Evolutionary conservation across 2,888 invertebrate genomes (phyloP).

Genomic region (Anarsia innoxiella): DNA sequence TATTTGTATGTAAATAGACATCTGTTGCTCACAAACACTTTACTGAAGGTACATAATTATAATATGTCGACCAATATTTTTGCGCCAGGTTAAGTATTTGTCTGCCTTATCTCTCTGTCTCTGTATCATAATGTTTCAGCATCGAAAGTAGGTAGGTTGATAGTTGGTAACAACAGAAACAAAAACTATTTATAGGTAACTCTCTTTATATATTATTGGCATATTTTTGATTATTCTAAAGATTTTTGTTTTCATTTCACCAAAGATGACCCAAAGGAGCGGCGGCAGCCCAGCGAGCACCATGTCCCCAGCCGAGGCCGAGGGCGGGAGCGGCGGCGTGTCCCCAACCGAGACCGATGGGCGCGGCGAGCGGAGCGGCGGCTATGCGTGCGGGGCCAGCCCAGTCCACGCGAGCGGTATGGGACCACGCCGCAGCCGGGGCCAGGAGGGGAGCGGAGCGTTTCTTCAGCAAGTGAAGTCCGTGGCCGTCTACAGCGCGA

Average conservation of each 20-base stretch:
- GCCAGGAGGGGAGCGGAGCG: slow-evolving; percentile 47
- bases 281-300: slow-evolving; percentile 19
- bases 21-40: no score
- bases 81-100: no score
- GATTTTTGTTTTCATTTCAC: slow-evolving; percentile 36
- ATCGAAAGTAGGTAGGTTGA: no score
- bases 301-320: slow-evolving; percentile 20
- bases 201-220: slow-evolving; percentile 60
- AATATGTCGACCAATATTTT: no score
- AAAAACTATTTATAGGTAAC: slow-evolving; percentile 39
- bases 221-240: slow-evolving; percentile 29
- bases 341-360: slow-evolving; percentile 25
- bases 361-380: slow-evolving; percentile 30
- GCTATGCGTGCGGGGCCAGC: no score
- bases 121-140: no score
- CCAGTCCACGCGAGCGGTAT: slow-evolving; percentile 36
- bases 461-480: slow-evolving; percentile 45
- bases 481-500: slow-evolving; percentile 41
- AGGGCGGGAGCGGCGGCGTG: slow-evolving; percentile 22
- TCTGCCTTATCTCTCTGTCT: no score
- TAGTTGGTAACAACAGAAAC: slow-evolving; percentile 1
- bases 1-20: no score
- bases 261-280: slow-evolving; percentile 31
- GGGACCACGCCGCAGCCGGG: slow-evolving; percentile 36
- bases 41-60: no score